phyloP scores from a whole-genome alignment of 2,797 vertebrate species.

The Euphonia xanthogaster region DNA sequence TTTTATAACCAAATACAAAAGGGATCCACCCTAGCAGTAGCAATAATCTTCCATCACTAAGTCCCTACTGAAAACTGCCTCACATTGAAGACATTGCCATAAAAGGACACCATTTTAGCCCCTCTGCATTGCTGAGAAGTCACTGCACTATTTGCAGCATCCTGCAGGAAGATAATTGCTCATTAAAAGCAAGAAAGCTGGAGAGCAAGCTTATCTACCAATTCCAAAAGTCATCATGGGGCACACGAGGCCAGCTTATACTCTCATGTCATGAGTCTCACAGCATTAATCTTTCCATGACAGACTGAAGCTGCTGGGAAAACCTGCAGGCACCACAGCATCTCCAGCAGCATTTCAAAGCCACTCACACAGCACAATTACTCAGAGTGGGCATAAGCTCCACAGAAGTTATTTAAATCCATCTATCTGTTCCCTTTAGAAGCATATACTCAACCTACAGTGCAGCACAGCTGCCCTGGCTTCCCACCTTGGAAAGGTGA shows the following conservation, averaged over 20 bases:
- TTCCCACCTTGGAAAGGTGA: not conserved
- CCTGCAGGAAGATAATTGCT: constrained; percentile 12
- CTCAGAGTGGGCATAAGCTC: not conserved
- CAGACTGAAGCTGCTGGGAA: not conserved
- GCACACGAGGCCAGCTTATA: not conserved
- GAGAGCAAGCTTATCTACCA: constrained; percentile 20
- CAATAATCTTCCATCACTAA: not conserved
- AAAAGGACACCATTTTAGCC: constrained; percentile 22
- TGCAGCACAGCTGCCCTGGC: rapidly evolving
- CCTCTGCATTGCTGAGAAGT: constrained; percentile 1
- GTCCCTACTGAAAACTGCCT: not conserved
- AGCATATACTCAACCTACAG: not conserved
- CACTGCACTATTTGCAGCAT: constrained; percentile 15
- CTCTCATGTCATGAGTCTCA: not conserved
- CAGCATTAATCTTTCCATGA: constrained; percentile 12
- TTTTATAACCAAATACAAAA: not conserved
- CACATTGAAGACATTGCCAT: not conserved
- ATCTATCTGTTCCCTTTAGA: not conserved
- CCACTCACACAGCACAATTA: not conserved
- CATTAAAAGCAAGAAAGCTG: not conserved
- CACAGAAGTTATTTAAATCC: not conserved
- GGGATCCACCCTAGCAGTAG: not conserved
- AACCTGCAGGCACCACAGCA: constrained; percentile 21
- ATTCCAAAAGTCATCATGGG: not conserved
- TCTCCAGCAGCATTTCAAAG: not conserved